phyloP scores from a whole-genome alignment of 2,888 invertebrate species.

The Agriotes lineatus region DNA sequence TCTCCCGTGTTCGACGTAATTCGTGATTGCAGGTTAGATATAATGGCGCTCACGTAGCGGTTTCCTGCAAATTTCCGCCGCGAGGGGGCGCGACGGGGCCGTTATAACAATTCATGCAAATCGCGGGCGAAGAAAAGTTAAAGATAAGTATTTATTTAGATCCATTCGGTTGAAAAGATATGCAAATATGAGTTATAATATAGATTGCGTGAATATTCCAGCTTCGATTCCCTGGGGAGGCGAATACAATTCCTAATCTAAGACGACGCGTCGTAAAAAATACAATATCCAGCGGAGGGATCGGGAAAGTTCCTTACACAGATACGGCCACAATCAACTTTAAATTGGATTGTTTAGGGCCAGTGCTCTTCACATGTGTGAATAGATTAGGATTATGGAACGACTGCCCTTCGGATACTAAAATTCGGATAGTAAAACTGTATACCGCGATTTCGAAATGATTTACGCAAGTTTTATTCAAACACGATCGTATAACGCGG shows the following conservation, averaged over 20 bases:
- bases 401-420: slow-evolving; percentile 58
- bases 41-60: slow-evolving; percentile 6
- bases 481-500: slow-evolving; percentile 56
- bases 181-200: slow-evolving; percentile 63
- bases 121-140: slow-evolving; percentile 50
- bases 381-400: slow-evolving; percentile 59
- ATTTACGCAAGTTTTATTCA: slow-evolving; percentile 57
- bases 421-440: slow-evolving; percentile 59
- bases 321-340: slow-evolving; percentile 53
- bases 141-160: slow-evolving; percentile 63
- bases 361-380: slow-evolving; percentile 54
- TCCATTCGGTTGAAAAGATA: slow-evolving; percentile 59
- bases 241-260: slow-evolving; percentile 59
- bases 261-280: slow-evolving; percentile 61
- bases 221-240: slow-evolving; percentile 56
- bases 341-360: slow-evolving; percentile 59
- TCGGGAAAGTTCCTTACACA: slow-evolving; percentile 42
- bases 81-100: slow-evolving; percentile 10
- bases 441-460: slow-evolving; percentile 51
- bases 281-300: slow-evolving; percentile 57
- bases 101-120: slow-evolving; percentile 53
- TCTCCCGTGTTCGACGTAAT: slow-evolving; percentile 19
- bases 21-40: slow-evolving; percentile 24
- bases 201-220: slow-evolving; percentile 61
- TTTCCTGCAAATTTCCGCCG: not conserved